These are phyloP conservation scores for Abscondita cerata DNA, from an alignment of 2,888 invertebrate species.

Conservation along the genomic window DNA sequence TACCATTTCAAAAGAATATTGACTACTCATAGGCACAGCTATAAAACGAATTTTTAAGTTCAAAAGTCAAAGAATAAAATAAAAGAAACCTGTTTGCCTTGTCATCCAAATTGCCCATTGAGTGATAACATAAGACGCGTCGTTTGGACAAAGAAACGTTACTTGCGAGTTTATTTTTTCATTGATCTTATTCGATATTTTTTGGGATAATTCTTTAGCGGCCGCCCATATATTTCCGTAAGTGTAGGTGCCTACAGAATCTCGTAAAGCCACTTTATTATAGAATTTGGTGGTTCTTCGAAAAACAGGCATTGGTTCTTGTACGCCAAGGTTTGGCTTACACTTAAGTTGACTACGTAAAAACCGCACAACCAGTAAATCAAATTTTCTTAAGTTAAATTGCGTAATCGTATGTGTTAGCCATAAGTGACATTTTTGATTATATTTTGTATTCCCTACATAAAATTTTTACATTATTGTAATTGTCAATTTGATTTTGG, in stretches of 20 bases:
- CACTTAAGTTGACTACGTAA: conserved; percentile 4
- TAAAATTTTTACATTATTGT: too few relatives aligned
- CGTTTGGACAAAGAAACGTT: conserved; percentile 80
- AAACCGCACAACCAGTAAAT: too few relatives aligned
- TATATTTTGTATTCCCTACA: too few relatives aligned
- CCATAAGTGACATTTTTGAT: too few relatives aligned
- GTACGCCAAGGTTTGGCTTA: conserved; percentile 11
- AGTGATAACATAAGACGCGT: conserved; percentile 78
- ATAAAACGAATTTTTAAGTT: conserved; percentile 40
- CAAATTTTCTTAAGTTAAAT: too few relatives aligned
- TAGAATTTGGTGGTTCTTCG: conserved; percentile 70
- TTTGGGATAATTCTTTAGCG: conserved; percentile 69
- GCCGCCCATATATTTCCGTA: conserved; percentile 75
- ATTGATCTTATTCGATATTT: conserved; percentile 65
- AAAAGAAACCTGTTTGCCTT: conserved; percentile 78
- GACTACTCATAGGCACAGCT: conserved; percentile 81
- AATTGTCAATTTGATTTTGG: too few relatives aligned
- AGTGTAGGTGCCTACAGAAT: conserved; percentile 75
- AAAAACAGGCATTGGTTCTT: conserved; percentile 66
- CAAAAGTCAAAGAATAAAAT: not conserved
- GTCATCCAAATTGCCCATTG: conserved; percentile 92
- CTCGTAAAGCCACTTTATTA: conserved; percentile 73
- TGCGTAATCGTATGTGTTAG: not conserved
- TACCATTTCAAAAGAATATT: conserved; percentile 75
- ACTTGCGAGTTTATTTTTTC: conserved; percentile 69